These are phyloP conservation scores for Acleris emargana DNA, from an alignment of 2,888 invertebrate genomes.

Conservation along the genomic window DNA sequence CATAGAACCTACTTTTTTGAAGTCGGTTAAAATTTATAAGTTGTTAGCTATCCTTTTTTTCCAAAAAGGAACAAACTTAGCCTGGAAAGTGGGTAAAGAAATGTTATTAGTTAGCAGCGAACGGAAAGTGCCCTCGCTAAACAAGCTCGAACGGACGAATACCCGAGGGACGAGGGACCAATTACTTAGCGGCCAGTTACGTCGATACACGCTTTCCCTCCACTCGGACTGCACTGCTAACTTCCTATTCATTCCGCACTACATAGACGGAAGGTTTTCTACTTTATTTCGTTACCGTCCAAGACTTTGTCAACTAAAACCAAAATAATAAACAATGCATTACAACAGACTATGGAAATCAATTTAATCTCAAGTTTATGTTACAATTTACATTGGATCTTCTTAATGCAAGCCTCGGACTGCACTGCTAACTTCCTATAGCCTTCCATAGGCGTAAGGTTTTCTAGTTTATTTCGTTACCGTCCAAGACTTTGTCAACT, in stretches of 20 bases:
- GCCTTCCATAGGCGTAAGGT: constrained; percentile 1
- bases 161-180: constrained; percentile 61
- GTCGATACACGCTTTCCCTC: constrained; percentile 58
- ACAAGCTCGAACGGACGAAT: constrained; percentile 54
- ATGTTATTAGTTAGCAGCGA: constrained; percentile 58
- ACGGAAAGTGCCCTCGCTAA: constrained; percentile 60
- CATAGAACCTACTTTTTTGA: too few species aligned
- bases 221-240: constrained; percentile 17
- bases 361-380: too few species aligned
- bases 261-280: not conserved
- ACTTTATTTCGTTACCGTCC: too few species aligned
- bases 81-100: constrained; percentile 44
- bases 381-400: too few species aligned
- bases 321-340: too few species aligned
- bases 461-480: too few species aligned
- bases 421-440: constrained; percentile 26
- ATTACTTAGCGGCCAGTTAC: constrained; percentile 71
- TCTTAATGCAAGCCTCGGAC: too few species aligned
- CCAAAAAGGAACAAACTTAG: constrained; percentile 26
- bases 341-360: too few species aligned
- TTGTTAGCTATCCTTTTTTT: constrained; percentile 1
- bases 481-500: too few species aligned
- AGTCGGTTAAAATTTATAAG: too few species aligned
- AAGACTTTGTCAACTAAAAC: too few species aligned
- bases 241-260: constrained; percentile 18